Base-by-base conservation (phyloP, 2,113 vertebrate species). In the Chloroceryle aenea region DNA sequence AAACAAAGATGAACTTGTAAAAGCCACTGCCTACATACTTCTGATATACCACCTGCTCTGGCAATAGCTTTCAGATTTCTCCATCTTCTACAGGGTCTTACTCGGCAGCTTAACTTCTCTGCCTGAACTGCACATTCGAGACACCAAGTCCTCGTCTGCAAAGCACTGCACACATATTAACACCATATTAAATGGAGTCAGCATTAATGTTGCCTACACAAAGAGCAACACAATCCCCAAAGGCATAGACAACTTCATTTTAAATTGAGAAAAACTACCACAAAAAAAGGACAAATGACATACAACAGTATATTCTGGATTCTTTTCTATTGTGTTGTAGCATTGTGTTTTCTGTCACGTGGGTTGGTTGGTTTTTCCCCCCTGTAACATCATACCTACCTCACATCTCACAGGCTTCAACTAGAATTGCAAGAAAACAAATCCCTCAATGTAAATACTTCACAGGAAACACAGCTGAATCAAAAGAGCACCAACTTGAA, bases 21-120 rank as follows among this genome's bases (percentile, higher is more conserved):
- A 95, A 95, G 73, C 50, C 61, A 72, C 80, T 77, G 68, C 86
- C 84, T 84, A 82, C 84, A 34, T 72, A 62, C 58, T 82, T 93
- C 77, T 89, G 53, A 95, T 72, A 75, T 42, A 89, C 91, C 89
- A 95, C 87, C 84, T 81, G 80, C 74, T 94, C 53, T 67, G 29
- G 84, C 69, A 61, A 27, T 14, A 94, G 81, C 43, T 66, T 85
- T 30, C 69, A 38, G 47, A 83, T 43, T 13, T 40, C 83, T 91
- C 26, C 19, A 50, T 68, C 45, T 69, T 56, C 68, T 42, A 4
- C 13, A 86, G 18, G 45, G 53, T 69, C 52, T 64, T 76, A 64
- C 13, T 79, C 48, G 73, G n/a, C 4, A 2, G 40, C 8, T 27
- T 36, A 74, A 75, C 32, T 20, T 34, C 30, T 56, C 25, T 75